Conservation (phyloP, 2,797 vertebrate species). For the Toxotes lorentzi region DNA sequence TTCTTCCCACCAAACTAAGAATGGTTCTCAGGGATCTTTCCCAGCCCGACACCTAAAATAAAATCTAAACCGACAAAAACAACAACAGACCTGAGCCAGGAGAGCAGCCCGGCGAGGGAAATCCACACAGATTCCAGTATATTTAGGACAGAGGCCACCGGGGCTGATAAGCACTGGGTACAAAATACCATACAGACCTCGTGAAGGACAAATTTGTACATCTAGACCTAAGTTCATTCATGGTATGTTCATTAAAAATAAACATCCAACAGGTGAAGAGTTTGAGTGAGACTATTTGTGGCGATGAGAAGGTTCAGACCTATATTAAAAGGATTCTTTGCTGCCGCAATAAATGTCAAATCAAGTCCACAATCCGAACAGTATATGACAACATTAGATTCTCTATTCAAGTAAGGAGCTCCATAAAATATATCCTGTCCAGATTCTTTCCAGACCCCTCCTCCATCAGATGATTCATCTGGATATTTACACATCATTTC, state of each 20-base stretch:
- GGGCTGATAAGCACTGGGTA: constrained; percentile 59
- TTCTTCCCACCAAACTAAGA: constrained; percentile 73
- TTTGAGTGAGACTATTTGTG: not conserved
- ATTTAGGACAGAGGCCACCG: constrained; percentile 64
- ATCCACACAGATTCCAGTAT: constrained; percentile 55
- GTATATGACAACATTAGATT: not conserved
- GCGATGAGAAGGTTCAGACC: not conserved
- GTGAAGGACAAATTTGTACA: not conserved
- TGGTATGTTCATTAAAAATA: constrained; percentile 2
- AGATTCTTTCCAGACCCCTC: not conserved
- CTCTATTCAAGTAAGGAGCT: not conserved
- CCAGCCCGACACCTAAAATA: constrained; percentile 76
- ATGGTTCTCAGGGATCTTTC: constrained; percentile 69
- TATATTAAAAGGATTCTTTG: constrained; percentile 11
- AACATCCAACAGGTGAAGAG: constrained; percentile 26
- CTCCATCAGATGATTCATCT: not conserved
- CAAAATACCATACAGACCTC: constrained; percentile 32
- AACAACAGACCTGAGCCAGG: constrained; percentile 71
- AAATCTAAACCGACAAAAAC: constrained; percentile 74
- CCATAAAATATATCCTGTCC: not conserved
- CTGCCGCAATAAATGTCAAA: not conserved
- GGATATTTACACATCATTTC: not conserved
- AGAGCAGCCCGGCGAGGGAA: constrained; percentile 42
- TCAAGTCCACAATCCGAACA: not conserved
- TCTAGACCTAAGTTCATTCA: constrained; percentile 12